These are phyloP conservation scores for Yasuhikotakia modesta DNA, from an alignment of 2,797 vertebrate species.

Conservation along the genomic window DNA sequence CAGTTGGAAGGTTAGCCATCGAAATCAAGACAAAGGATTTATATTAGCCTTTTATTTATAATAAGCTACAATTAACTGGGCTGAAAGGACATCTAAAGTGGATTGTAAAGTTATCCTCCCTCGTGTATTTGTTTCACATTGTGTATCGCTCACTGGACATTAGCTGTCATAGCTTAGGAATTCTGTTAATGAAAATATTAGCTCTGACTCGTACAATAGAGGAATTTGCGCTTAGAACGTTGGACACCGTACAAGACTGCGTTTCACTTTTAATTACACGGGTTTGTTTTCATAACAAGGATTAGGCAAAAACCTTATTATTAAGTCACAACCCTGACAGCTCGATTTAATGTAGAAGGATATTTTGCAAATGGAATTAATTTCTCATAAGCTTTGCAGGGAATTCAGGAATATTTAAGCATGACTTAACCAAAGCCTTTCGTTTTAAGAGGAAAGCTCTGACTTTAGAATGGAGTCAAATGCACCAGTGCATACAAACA, in stretches of 20 bases:
- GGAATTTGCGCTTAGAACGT: constrained; percentile 37
- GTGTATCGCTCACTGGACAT: constrained; percentile 31
- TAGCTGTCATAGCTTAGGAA: constrained; percentile 55
- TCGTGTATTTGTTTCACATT: constrained; percentile 51
- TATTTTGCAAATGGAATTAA: constrained; percentile 66
- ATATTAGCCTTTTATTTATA: constrained; percentile 10
- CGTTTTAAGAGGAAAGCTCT: constrained; percentile 57
- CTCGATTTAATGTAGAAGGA: constrained; percentile 53
- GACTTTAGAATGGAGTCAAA: constrained; percentile 43
- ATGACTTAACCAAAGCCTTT: constrained; percentile 63
- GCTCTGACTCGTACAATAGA: constrained; percentile 25
- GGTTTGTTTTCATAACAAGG: constrained; percentile 55
- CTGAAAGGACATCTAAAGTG: not conserved
- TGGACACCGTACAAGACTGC: constrained; percentile 32
- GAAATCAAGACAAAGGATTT: not conserved
- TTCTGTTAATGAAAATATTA: constrained; percentile 57
- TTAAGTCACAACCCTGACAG: constrained; percentile 61
- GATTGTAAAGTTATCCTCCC: constrained; percentile 17
- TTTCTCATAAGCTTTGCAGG: constrained; percentile 64
- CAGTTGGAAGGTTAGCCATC: not conserved
- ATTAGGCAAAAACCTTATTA: constrained; percentile 56
- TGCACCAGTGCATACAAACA: constrained; percentile 19
- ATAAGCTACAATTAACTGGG: not conserved
- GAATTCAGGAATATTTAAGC: constrained; percentile 62
- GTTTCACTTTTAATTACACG: constrained; percentile 54